Evolutionary conservation across 2,113 vertebrate species (phyloP), one percentile per base, ranked within the genome.

Genomic region (Loxodonta africana): DNA sequence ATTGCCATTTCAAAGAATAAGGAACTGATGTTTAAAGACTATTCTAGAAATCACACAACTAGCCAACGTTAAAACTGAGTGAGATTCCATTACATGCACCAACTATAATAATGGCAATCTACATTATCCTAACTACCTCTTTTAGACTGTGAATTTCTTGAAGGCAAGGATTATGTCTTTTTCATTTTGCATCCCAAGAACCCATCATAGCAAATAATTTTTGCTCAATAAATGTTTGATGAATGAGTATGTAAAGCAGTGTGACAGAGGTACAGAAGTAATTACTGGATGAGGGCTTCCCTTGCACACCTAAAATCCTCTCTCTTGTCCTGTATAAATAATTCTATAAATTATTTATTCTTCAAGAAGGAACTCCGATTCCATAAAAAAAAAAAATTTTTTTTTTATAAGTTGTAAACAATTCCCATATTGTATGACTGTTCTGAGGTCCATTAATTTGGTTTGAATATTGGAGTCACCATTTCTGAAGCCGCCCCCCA

Each of bases 161-260:
- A 83, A 71, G 6, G 20, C 26, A 83, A 69, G 18, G 44, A 60
- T 83, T 93, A 76, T 65, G 6, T 65, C 21, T 44, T 57, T 9
- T 41, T 97, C 41, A 84, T 83, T 87, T 83, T 87, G 18, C 20
- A 71, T 65, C 37, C 69, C 23, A 46, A 71, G 77, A 92, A 69
- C 7, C 5, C 37, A 94, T 77, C 21, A 73, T 2, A 28, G 30
- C n/a, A 63, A 18, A 83, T 0, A 41, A 67, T n/a, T 91, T 94
- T 94, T 95, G 41, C n/a, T 85, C 41, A 63, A 51, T 74, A 69
- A 57, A 78, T 78, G n/a, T 97, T 67, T 96, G 67, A 95, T 91
- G 62, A 94, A 95, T 96, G 71, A 77, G 18, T 91, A 60, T 69
- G 60, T 83, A 94, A 89, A 74, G 23, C 63, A 63, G 37, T 23